Conservation (phyloP, 2,113 vertebrate genomes). For the Eudyptes chrysolophus region DNA sequence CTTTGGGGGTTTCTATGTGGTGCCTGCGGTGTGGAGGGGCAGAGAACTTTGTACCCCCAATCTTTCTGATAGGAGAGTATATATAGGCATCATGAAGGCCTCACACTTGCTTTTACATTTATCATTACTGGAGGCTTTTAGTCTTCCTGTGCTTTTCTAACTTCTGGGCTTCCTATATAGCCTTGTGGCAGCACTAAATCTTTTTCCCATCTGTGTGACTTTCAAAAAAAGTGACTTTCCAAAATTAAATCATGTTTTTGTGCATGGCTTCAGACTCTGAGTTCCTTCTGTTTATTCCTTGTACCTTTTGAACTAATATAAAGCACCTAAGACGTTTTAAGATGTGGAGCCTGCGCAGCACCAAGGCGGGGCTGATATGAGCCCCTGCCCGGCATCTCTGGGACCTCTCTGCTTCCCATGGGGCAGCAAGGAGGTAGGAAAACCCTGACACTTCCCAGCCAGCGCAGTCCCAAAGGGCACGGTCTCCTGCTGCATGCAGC, state of each 20-base stretch:
- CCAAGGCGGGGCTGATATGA: rapidly evolving
- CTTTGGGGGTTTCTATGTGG: background rate
- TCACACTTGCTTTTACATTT: background rate
- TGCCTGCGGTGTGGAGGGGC: background rate
- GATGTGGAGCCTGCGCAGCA: background rate
- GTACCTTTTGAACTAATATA: background rate
- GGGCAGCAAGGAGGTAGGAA: background rate
- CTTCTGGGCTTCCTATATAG: background rate
- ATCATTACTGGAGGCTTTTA: background rate
- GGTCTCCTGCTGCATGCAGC: background rate
- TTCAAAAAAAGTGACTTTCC: background rate
- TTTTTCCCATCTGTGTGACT: background rate
- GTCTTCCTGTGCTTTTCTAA: background rate
- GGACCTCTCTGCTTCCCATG: rapidly evolving
- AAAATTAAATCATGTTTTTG: background rate
- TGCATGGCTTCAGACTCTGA: background rate
- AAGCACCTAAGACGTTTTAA: background rate
- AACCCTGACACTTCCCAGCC: background rate
- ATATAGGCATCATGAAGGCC: background rate
- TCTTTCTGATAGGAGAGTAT: background rate
- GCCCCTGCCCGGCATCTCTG: rapidly evolving
- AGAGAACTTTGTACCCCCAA: background rate
- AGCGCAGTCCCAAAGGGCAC: rapidly evolving
- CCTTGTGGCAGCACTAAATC: background rate
- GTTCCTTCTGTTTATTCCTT: background rate